Percentiles rank a stretch among this genome's conserved stretches.
Evolutionary conservation across 2,113 vertebrate genomes (phyloP).

Genomic region (Oncorhynchus nerka): DNA sequence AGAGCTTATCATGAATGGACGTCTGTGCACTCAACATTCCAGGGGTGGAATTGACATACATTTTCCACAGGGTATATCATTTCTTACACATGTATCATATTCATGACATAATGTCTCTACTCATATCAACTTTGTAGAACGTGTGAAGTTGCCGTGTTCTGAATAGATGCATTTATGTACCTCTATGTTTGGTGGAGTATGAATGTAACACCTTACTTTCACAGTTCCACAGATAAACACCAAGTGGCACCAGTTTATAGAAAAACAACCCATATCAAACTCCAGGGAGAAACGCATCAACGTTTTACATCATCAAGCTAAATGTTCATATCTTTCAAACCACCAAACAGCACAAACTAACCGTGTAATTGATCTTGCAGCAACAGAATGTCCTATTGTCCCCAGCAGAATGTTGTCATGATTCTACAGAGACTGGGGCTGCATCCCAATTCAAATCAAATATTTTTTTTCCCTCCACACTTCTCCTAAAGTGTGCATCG

Average conservation of each 20-base stretch:
- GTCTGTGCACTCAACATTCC: conserved; percentile 9
- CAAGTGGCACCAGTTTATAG: conserved; percentile 1
- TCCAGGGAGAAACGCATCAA: neutral
- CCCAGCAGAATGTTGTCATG: neutral
- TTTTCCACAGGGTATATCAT: neutral
- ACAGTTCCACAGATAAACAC: neutral
- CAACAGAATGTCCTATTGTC: neutral
- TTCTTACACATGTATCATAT: no score
- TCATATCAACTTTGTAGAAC: no score
- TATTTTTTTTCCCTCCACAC: no score
- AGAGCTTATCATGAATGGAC: neutral
- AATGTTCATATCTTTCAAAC: neutral
- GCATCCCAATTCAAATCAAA: neutral
- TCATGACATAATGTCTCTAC: no score
- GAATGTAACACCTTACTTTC: no score
- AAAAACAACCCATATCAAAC: neutral
- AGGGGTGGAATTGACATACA: neutral
- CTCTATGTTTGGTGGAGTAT: no score
- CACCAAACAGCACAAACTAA: no score
- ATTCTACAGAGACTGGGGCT: neutral
- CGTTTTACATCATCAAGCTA: neutral
- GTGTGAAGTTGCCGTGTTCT: no score
- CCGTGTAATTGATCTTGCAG: neutral
- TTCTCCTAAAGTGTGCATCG: no score
- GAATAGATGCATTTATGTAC: no score